Percentiles rank a stretch among this genome's conserved stretches.
These are phyloP conservation scores for Episyrphus balteatus DNA, from an alignment of 1,140 invertebrate genomes.

Conservation along the genomic window DNA sequence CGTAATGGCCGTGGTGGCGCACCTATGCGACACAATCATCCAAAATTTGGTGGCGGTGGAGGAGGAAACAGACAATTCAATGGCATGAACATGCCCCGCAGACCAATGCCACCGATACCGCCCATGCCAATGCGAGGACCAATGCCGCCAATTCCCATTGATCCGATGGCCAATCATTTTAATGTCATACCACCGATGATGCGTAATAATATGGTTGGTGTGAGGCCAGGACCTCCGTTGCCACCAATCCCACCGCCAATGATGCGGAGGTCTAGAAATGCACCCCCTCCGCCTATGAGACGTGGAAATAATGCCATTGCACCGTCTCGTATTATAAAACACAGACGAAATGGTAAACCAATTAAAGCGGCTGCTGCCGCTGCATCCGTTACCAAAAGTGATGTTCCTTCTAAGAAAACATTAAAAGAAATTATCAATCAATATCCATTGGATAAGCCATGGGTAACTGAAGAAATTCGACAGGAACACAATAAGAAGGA, in stretches of 20 bases:
- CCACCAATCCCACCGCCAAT: slow-evolving; percentile 11
- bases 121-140: slow-evolving; percentile 10
- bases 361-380: slow-evolving; percentile 21
- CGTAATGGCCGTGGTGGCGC: slow-evolving; percentile 6
- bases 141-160: slow-evolving; percentile 20
- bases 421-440: slow-evolving; percentile 33
- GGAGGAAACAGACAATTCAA: not conserved
- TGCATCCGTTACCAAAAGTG: slow-evolving; percentile 8
- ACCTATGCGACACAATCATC: not conserved
- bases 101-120: not conserved
- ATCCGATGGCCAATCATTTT: slow-evolving; percentile 13
- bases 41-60: not conserved
- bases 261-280: slow-evolving; percentile 2
- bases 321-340: slow-evolving; percentile 13
- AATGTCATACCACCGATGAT: too few species aligned
- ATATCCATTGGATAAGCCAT: slow-evolving; percentile 34
- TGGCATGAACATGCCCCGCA: not conserved
- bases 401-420: slow-evolving; percentile 22
- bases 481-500: slow-evolving; percentile 22
- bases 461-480: slow-evolving; percentile 32
- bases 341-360: slow-evolving; percentile 18
- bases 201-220: not conserved
- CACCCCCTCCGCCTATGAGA: not conserved
- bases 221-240: slow-evolving; percentile 6
- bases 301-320: not conserved